These are phyloP conservation scores for Porphyrio hochstetteri DNA, from an alignment of 2,113 vertebrate genomes.

Conservation along the genomic window DNA sequence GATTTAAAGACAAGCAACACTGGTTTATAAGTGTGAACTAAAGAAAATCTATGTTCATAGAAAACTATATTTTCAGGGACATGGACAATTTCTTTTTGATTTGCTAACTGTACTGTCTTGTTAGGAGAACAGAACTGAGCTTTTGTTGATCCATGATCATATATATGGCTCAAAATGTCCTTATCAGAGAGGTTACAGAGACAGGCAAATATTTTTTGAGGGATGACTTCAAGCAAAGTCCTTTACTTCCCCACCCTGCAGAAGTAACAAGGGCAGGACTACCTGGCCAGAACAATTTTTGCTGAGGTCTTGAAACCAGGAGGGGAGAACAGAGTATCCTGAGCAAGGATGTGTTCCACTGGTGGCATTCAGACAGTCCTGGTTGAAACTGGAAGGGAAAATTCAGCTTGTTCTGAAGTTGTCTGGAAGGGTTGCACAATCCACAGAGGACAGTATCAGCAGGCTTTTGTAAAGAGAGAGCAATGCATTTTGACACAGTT, in stretches of 20 bases:
- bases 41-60: neutral
- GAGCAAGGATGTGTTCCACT: neutral
- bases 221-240: neutral
- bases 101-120: neutral
- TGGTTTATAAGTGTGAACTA: neutral
- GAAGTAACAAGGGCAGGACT: neutral
- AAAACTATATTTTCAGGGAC: neutral
- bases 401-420: neutral
- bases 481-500: neutral
- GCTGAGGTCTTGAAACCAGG: neutral
- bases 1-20: neutral
- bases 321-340: neutral
- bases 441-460: neutral
- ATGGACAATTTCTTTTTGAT: neutral
- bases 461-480: neutral
- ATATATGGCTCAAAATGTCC: neutral
- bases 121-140: neutral
- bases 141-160: neutral
- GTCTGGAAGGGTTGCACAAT: neutral
- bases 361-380: neutral
- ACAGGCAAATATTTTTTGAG: neutral
- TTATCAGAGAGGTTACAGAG: neutral
- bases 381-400: neutral
- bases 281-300: neutral
- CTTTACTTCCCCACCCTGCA: neutral